Evolutionary conservation across 2,113 vertebrate genomes (phyloP), one percentile per base, ranked within the genome.

Genomic region (Gracilinanus agilis): DNA sequence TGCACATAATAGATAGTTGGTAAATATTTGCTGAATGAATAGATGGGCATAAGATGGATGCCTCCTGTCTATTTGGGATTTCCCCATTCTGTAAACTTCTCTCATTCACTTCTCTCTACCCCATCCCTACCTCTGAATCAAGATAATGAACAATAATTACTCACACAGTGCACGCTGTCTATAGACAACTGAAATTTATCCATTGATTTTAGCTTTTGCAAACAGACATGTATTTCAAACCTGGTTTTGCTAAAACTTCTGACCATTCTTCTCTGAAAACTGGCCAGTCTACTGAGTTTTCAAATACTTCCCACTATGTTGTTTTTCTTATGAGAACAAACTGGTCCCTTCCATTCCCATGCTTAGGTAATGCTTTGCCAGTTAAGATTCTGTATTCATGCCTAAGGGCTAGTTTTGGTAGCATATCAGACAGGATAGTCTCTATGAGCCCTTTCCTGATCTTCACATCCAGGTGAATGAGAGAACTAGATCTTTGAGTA

Each of bases 201-300:
- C 91, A 24, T 93, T 49, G 24, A 94, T 92, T 92, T 94, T 58
- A 40, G 91, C n/a, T 94, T 89, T 49, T 55, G 44, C 12, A n/a
- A n/a, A 56, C 93, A 44, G 54, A 75, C 92, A 53, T 90, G 7
- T 75, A 93, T 75, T 49, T 12, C 11, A 92, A 89, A 92, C 16
- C n/a, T 24, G 55, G 56, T 95, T 89, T 21, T 95, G 10, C 27
- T 92, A 25, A 93, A 91, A 34, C 94, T 88, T 44, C 92, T 61
- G 89, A 91, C 94, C 58, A 67, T 67, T 29, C 58, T 67, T 67
- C 10, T 12, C 58, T 67, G 29, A 67, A 67, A 67, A 29, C 11
- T 67, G 27, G 34, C 90, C 88, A 90, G 24, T 9, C 23, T 44
- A 92, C 3, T 16, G 27, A 55, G 83, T 67, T 94, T 61, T 29